A percentile compares a stretch with the other conserved stretches of the same genome.
These are phyloP conservation scores for Echeneis naucrates DNA, from an alignment of 2,797 vertebrate genomes.

Conservation along the genomic window DNA sequence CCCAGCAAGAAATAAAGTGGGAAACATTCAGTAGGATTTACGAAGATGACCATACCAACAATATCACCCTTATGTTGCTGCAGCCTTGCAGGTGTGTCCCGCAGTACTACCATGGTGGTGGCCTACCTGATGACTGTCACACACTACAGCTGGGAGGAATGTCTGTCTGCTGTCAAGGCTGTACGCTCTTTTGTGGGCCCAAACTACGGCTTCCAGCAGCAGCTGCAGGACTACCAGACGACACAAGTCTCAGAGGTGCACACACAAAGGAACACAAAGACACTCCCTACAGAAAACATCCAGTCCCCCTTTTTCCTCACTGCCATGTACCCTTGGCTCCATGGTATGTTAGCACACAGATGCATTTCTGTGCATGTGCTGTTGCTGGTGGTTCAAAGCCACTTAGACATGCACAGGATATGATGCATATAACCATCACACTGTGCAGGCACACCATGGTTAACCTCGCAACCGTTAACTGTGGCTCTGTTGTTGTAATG, in stretches of 20 bases:
- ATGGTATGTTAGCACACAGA: not conserved
- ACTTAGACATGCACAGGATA: conserved; percentile 23
- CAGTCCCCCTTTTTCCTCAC: not conserved
- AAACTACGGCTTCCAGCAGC: conserved; percentile 91
- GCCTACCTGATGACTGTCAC: conserved; percentile 94
- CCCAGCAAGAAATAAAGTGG: not conserved
- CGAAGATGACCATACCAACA: not conserved
- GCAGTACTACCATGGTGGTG: conserved; percentile 90
- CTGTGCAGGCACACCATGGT: conserved; percentile 35
- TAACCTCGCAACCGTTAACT: conserved; percentile 37
- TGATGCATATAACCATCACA: conserved; percentile 32
- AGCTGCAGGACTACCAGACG: conserved; percentile 90
- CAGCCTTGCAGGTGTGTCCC: conserved; percentile 92
- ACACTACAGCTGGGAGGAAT: conserved; percentile 87
- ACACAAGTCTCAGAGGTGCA: conserved; percentile 88
- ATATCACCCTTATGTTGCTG: conserved; percentile 16
- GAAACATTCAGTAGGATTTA: not conserved
- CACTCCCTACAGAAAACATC: not conserved
- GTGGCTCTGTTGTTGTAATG: conserved; percentile 8
- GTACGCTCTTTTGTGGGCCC: conserved; percentile 89
- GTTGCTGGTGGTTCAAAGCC: conserved; percentile 17
- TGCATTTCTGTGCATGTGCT: not conserved
- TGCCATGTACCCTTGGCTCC: not conserved
- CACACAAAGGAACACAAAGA: not conserved
- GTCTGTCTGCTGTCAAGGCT: conserved; percentile 87